Percentiles rank a stretch among this genome's conserved stretches.
Conservation (phyloP, 2,888 invertebrate genomes). For the Tachystola acroxantha region DNA sequence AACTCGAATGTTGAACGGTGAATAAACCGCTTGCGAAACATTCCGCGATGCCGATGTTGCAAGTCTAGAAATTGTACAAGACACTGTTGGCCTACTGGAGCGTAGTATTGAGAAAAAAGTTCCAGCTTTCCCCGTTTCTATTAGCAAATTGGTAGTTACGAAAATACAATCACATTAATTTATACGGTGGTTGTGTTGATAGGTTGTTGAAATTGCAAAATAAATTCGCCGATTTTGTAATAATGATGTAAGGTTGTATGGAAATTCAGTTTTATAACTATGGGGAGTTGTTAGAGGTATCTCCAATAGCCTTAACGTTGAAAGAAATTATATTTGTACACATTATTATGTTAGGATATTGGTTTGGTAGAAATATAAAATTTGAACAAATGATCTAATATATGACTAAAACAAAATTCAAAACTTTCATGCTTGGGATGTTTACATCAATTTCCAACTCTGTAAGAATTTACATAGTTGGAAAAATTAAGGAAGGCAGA, state of each 20-base stretch:
- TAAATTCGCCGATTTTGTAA: background rate
- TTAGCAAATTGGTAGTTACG: constrained; percentile 63
- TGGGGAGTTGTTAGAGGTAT: background rate
- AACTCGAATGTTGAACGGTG: constrained; percentile 22
- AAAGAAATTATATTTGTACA: too few species aligned
- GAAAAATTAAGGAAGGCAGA: too few species aligned
- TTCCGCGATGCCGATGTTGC: constrained; percentile 49
- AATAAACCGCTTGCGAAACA: constrained; percentile 55
- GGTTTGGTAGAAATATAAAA: too few species aligned
- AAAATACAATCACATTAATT: constrained; percentile 28
- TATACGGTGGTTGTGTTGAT: constrained; percentile 4
- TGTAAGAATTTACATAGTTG: too few species aligned
- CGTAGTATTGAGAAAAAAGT: constrained; percentile 72
- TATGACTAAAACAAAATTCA: too few species aligned
- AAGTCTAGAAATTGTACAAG: constrained; percentile 68
- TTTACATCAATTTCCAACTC: too few species aligned
- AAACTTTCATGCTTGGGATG: too few species aligned
- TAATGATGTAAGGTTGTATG: background rate
- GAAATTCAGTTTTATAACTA: background rate
- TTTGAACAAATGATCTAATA: too few species aligned
- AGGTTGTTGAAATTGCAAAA: background rate
- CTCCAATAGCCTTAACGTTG: too few species aligned
- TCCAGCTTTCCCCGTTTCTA: constrained; percentile 49
- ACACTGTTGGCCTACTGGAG: constrained; percentile 63
- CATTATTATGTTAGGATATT: too few species aligned